Percentiles rank a stretch among this genome's conserved stretches.
Conservation (phyloP, 2,797 vertebrate genomes). For the Luscinia luscinia region DNA sequence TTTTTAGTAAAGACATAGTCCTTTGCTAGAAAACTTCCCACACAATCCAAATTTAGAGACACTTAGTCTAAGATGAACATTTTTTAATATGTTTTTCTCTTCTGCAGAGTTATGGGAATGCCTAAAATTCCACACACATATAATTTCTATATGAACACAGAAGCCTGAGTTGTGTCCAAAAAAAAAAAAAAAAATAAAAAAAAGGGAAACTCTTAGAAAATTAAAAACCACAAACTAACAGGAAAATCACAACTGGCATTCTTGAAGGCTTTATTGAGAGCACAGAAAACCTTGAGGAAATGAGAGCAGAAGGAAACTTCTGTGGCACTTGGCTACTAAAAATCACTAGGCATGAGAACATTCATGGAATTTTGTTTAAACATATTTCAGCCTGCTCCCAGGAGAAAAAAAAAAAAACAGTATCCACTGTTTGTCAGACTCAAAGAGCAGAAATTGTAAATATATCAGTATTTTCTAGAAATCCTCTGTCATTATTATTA, state of each 20-base stretch:
- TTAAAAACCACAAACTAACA: fast-evolving
- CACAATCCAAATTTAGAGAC: neutral
- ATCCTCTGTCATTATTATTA: neutral
- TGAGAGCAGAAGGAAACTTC: neutral
- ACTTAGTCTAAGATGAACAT: neutral
- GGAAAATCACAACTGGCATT: fast-evolving
- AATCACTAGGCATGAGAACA: neutral
- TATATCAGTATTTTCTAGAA: neutral
- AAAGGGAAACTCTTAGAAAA: neutral
- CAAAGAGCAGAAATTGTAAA: neutral
- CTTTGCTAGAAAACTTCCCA: neutral
- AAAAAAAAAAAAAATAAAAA: neutral
- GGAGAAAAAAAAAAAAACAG: neutral
- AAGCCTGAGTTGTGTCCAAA: neutral
- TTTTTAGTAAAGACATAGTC: neutral
- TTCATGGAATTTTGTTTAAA: neutral
- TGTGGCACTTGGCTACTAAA: neutral
- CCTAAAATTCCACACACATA: neutral
- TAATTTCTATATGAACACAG: neutral
- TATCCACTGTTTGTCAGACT: neutral
- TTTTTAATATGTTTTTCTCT: neutral
- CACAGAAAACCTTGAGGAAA: neutral
- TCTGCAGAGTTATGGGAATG: neutral
- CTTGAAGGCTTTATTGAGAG: neutral
- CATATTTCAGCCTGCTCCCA: fast-evolving